Evolutionary conservation across 2,797 vertebrate species (phyloP).

Genomic region (Selene dorsalis): DNA sequence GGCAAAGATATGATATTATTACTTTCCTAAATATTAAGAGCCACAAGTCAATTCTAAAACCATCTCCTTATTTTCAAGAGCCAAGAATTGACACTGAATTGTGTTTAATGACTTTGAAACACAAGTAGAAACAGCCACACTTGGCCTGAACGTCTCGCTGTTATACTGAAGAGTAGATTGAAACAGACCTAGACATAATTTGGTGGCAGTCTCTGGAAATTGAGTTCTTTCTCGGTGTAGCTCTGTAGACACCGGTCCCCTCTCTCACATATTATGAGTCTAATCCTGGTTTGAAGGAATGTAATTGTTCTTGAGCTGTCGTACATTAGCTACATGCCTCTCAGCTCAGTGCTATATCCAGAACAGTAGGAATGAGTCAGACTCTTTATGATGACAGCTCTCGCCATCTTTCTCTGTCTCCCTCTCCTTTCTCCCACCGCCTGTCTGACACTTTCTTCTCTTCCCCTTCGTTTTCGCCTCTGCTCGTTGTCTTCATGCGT

Average conservation of each 20-base stretch:
- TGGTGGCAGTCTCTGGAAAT: constrained; percentile 43
- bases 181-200: constrained; percentile 15
- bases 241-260: constrained; percentile 25
- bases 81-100: neutral
- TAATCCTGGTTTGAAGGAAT: constrained; percentile 74
- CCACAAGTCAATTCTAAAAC: constrained; percentile 1
- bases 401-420: constrained; percentile 54
- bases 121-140: neutral
- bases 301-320: constrained; percentile 76
- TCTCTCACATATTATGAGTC: constrained; percentile 53
- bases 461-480: constrained; percentile 43
- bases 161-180: constrained; percentile 9
- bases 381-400: constrained; percentile 73
- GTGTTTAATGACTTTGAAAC: constrained; percentile 15
- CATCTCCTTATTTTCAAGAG: neutral
- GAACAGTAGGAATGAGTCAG: constrained; percentile 78
- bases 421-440: constrained; percentile 52
- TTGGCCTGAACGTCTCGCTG: neutral
- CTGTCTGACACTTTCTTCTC: constrained; percentile 53
- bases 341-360: constrained; percentile 76
- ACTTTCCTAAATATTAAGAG: constrained; percentile 5
- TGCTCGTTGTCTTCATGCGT: constrained; percentile 46
- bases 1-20: neutral
- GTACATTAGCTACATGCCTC: constrained; percentile 75
- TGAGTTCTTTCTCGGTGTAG: constrained; percentile 21